Evolutionary conservation across 1,140 invertebrate species (phyloP), one percentile per base, ranked within the genome.

Genomic region (Drosophila varians): DNA sequence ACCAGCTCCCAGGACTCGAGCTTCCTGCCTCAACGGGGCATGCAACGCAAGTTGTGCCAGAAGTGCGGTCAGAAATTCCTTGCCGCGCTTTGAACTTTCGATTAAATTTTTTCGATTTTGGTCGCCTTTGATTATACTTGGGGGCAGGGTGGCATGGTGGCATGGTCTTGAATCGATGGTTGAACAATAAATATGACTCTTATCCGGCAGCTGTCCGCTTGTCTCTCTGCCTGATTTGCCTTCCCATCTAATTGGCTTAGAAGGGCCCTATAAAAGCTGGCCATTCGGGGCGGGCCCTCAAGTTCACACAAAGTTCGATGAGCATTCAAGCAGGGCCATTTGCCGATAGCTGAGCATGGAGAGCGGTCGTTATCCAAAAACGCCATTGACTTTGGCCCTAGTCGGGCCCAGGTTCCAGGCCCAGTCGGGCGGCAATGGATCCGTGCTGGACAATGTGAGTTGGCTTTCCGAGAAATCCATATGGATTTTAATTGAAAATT

Each of bases 361-460:
- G 72, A 56, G 56, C 75, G 61, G 18, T 61, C 46, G 58, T 45
- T 60, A 60, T 47, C 73, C 68, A 28, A 60, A 73, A 40, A 58
- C 62, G 26, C 31, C 68, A 46, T 58, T 74, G 31, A 51, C 21
- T 31, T 18, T 61, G 53, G 74, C 54, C 60, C 54, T 48, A 21
- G 21, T 58, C 5, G 80, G 76, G 14, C 80, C 80, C 8, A 60
- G 66, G 14, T 84, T 56, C 28, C 36, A 86, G 55, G 80, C 80
- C 2, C 80, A 84, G 31, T 42, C 68, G 12, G 36, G 71, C 14
- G 48, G 47, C 40, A 84, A 84, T 87, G 66, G 80, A 42, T 84
- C 80, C 40, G 80, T 84, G 45, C 57, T 84, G 66, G 80, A 84
- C 36, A 80, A 86, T 69, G 80, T 84, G 36, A 79, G 80, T 73